Conservation (phyloP, 2,797 vertebrate genomes). For the Scolopax bukidnonensis region DNA sequence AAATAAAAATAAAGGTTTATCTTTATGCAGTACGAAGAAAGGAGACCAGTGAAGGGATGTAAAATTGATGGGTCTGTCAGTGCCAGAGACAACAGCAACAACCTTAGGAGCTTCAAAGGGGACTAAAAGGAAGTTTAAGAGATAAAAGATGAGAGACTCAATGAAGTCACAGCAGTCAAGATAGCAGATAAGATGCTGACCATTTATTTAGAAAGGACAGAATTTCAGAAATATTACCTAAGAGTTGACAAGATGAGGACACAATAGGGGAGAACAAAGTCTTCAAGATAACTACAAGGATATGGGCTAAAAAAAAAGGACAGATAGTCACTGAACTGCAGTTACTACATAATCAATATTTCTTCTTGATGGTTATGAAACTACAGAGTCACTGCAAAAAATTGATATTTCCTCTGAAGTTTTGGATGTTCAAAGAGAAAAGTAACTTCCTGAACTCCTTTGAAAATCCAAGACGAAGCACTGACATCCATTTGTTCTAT, state of each 20-base stretch:
- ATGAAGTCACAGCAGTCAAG: background rate
- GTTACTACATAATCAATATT: background rate
- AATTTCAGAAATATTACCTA: background rate
- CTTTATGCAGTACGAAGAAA: background rate
- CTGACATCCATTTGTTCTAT: conserved; percentile 23
- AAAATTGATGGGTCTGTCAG: conserved; percentile 29
- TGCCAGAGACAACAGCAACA: background rate
- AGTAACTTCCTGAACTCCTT: background rate
- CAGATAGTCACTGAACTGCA: background rate
- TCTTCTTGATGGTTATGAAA: background rate
- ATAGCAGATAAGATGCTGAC: background rate
- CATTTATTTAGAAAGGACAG: background rate
- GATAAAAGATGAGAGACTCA: conserved; percentile 5
- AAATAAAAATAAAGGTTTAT: background rate
- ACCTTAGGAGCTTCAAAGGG: background rate
- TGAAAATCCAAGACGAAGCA: background rate
- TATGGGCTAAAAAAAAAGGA: background rate
- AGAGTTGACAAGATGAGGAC: background rate
- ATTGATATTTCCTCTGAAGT: background rate
- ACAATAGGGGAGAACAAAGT: background rate
- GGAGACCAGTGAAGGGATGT: background rate
- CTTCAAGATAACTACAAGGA: background rate
- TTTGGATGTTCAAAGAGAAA: conserved; percentile 1
- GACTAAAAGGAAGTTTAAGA: background rate
- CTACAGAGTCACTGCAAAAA: background rate